Base-by-base conservation (phyloP, 1,140 invertebrate genomes). In the Caenorhabditis inopinata region DNA sequence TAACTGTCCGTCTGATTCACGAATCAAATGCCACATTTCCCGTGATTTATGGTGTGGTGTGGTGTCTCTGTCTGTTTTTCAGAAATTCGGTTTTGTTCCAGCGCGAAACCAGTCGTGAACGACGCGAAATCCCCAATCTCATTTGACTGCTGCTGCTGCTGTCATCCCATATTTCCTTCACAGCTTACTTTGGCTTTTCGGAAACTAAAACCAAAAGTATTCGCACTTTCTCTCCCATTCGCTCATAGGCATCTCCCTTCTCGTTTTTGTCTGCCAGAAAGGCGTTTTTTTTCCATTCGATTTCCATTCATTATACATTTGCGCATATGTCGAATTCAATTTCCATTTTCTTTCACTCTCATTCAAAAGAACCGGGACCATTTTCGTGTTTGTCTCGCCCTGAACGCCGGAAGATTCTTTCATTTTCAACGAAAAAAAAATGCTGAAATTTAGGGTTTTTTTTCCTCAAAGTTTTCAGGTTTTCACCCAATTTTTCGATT, bases 191-290 rank as follows among this genome's bases (percentile, higher is more conserved):
- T 29, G 58, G 58, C 32, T 68, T 42, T 68, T 68, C 16, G 32
- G 14, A 68, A 68, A 68, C 29, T 68, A 68, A 68, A 68, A 68
- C 58, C 58, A 68, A 68, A 68, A 68, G 58, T 68, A 21, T 68
- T 68, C 58, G 58, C 58, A 68, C 58, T 68, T 68, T 68, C 58
- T 38, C 32, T 21, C 29, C 16, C 49, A 53, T 18, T 68, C 14
- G n/a, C 27, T 58, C 35, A 58, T 14, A n/a, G n/a, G n/a, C n/a
- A n/a, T n/a, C n/a, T n/a, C 6, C 1, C 25, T 29, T 68, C 32
- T 68, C 2, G 3, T 58, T 58, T 58, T 68, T 42, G 35, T 38
- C n/a, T 16, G 32, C 2, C n/a, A 68, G n/a, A 35, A 68, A 68
- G 23, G 23, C 48, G 23, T 51, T 23, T 51, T 51, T 51, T 51